Evolutionary conservation across 2,888 invertebrate genomes (phyloP), one percentile per base, ranked within the genome.

Genomic region (Oscheius sp.): DNA sequence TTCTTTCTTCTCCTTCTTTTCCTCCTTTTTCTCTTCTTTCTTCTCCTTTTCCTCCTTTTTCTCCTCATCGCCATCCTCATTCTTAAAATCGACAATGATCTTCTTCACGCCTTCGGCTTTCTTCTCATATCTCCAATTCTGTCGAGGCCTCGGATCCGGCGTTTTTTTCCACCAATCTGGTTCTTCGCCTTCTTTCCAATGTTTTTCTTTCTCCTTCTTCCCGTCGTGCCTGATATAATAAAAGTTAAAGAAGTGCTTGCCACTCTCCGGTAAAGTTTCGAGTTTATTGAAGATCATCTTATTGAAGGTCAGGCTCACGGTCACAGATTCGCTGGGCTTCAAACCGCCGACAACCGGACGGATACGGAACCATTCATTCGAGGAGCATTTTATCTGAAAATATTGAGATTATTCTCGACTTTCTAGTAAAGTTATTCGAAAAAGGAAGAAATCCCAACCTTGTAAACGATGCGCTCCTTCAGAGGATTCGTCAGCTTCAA

Each of bases 191-290:
- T 46, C 69, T 55, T 64, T 69, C 7, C 27, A 18, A 25, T 59
- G 53, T n/a, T n/a, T n/a, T n/a, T n/a, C n/a, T n/a, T n/a, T n/a
- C n/a, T n/a, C n/a, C n/a, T n/a, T n/a, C n/a, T n/a, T n/a, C n/a
- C n/a, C n/a, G n/a, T n/a, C n/a, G n/a, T n/a, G n/a, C n/a, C n/a
- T n/a, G n/a, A n/a, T n/a, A n/a, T n/a, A n/a, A 73, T 85, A 85
- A 61, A 85, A 46, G 53, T 82, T 84, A 72, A 85, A 85, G 77
- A 84, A 85, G 72, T 85, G 85, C 72, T 84, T 85, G 7, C 73
- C 73, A 45, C 69, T 82, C 9, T 85, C 85, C 9, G 85, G 85
- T 56, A 85, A 78, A 18, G 69, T 45, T 66, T 85, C 83, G n/a
- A n/a, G n/a, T n/a, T n/a, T n/a, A n/a, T n/a, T n/a, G n/a, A n/a